phyloP scores from a whole-genome alignment of 2,113 vertebrate species.

The Xiphorhynchus elegans region DNA sequence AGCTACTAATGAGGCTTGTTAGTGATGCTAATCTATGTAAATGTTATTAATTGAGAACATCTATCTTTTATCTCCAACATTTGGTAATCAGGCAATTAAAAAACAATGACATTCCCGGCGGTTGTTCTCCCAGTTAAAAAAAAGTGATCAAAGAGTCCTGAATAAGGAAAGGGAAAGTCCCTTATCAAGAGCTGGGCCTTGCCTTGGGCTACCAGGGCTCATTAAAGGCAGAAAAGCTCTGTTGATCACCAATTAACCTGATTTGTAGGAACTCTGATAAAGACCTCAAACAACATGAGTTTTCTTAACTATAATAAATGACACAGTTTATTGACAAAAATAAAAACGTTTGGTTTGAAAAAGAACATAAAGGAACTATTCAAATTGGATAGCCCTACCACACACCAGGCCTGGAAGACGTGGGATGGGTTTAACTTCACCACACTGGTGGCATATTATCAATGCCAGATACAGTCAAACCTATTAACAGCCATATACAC shows the following conservation, averaged over 20 bases:
- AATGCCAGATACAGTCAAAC: not conserved
- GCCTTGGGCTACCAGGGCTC: conserved; percentile 90
- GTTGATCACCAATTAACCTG: conserved; percentile 99
- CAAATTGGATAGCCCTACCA: conserved; percentile 69
- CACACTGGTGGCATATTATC: conserved; percentile 47
- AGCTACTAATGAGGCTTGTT: conserved; percentile 96
- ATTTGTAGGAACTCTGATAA: conserved; percentile 94
- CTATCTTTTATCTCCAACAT: conserved; percentile 98
- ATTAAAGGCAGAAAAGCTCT: conserved; percentile 92
- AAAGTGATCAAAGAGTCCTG: conserved; percentile 92
- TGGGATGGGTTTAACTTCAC: conserved; percentile 44
- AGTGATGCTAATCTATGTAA: conserved; percentile 99
- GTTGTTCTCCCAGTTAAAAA: conserved; percentile 83
- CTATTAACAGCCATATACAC: conserved; percentile 24
- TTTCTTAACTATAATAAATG: conserved; percentile 82
- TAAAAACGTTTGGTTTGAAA: conserved; percentile 81
- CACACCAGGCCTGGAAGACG: conserved; percentile 39
- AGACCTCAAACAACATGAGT: conserved; percentile 83
- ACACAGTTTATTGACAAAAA: conserved; percentile 86
- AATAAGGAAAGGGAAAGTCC: conserved; percentile 87
- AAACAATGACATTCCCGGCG: conserved; percentile 92
- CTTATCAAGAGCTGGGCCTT: conserved; percentile 85
- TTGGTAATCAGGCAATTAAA: conserved; percentile 98
- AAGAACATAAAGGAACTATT: conserved; percentile 77
- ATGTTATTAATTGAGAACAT: conserved; percentile 99